These are phyloP conservation scores for Dryobotodes eremita DNA, from an alignment of 2,888 invertebrate species.

Conservation along the genomic window DNA sequence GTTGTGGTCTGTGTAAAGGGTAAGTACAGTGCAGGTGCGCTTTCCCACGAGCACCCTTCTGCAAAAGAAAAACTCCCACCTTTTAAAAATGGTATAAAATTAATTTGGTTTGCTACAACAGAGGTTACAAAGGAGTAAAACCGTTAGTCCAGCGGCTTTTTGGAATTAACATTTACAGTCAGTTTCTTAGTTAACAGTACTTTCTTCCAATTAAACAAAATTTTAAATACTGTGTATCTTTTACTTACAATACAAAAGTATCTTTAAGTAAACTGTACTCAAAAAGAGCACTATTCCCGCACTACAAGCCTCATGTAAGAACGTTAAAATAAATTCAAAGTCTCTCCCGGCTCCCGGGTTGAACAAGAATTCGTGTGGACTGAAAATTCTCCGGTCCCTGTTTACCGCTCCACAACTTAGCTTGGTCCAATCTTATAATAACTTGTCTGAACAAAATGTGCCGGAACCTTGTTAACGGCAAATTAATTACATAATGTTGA, in stretches of 20 bases:
- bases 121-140: too few species aligned
- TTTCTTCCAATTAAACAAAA: not conserved
- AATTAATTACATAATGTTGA: constrained; percentile 49
- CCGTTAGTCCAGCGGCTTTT: too few species aligned
- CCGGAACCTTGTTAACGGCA: constrained; percentile 25
- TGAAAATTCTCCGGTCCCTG: constrained; percentile 53
- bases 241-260: constrained; percentile 1
- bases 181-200: not conserved
- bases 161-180: not conserved
- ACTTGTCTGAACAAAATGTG: constrained; percentile 55
- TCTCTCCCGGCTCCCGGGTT: constrained; percentile 45
- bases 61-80: not conserved
- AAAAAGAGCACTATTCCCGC: constrained; percentile 18
- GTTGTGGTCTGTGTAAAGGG: constrained; percentile 9
- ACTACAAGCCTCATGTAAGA: not conserved
- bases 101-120: not conserved
- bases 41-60: constrained; percentile 5
- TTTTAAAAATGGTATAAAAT: not conserved
- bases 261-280: not conserved
- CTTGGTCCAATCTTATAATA: constrained; percentile 56
- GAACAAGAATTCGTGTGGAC: constrained; percentile 47
- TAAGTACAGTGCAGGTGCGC: constrained; percentile 6
- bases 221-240: too few species aligned
- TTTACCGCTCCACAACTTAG: constrained; percentile 58
- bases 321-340: constrained; percentile 31